These are phyloP conservation scores for Remorina albescens DNA, from an alignment of 2,797 vertebrate species.

Conservation along the genomic window DNA sequence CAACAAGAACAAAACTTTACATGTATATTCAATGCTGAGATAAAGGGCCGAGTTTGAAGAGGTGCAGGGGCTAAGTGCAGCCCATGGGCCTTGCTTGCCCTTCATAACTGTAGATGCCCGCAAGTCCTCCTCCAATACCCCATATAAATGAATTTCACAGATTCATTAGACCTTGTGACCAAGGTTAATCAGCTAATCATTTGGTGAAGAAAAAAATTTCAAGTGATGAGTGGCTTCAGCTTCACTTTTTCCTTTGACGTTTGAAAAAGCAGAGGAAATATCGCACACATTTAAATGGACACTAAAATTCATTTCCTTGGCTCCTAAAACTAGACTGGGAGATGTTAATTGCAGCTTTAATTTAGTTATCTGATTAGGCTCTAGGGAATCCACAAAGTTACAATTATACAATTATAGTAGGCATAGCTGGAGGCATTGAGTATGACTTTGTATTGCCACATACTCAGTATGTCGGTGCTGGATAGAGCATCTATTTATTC, in stretches of 20 bases:
- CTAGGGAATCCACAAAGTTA: slow-evolving; percentile 49
- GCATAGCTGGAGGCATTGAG: slow-evolving; percentile 48
- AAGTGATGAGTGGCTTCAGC: slow-evolving; percentile 21
- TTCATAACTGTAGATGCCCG: slow-evolving; percentile 41
- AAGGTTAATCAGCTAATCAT: slow-evolving; percentile 72
- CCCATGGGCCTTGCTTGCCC: slow-evolving; percentile 36
- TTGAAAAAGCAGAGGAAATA: slow-evolving; percentile 18
- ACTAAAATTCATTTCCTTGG: slow-evolving; percentile 40
- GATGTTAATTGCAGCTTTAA: slow-evolving; percentile 67
- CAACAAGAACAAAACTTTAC: not conserved
- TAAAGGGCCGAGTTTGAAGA: slow-evolving; percentile 24
- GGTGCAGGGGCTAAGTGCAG: slow-evolving; percentile 1
- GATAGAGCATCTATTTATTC: slow-evolving; percentile 65
- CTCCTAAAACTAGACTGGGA: slow-evolving; percentile 38
- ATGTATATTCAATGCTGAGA: slow-evolving; percentile 25
- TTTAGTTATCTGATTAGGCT: slow-evolving; percentile 66
- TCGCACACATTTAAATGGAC: slow-evolving; percentile 43
- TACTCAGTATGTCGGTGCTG: slow-evolving; percentile 43
- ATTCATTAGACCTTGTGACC: slow-evolving; percentile 63
- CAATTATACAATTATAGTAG: slow-evolving; percentile 65
- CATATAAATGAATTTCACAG: slow-evolving; percentile 69
- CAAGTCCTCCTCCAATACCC: slow-evolving; percentile 45
- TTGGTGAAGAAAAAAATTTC: slow-evolving; percentile 33
- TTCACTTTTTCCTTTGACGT: slow-evolving; percentile 6
- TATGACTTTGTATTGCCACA: slow-evolving; percentile 55